Evolutionary conservation across 2,888 invertebrate species (phyloP).

Genomic region (Axea sp.): DNA sequence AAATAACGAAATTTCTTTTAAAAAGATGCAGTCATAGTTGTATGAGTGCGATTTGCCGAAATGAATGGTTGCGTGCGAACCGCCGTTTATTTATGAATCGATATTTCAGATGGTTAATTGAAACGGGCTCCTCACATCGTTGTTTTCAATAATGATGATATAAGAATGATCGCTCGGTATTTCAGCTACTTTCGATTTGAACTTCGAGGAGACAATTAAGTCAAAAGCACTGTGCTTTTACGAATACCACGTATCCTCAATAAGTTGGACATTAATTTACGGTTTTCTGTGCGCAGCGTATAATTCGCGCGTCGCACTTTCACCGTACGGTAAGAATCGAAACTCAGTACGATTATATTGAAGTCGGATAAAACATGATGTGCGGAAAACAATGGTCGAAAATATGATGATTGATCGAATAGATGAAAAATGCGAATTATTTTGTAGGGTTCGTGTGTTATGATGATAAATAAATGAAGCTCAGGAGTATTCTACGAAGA

Average conservation of each 20-base stretch:
- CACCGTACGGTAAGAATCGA: slow-evolving; percentile 26
- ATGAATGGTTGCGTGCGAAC: background rate
- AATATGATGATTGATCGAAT: slow-evolving; percentile 34
- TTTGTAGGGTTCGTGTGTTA: slow-evolving; percentile 6
- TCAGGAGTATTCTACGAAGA: no score
- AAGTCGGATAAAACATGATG: slow-evolving; percentile 35
- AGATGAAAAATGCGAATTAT: slow-evolving; percentile 35
- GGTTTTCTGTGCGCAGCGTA: slow-evolving; percentile 25
- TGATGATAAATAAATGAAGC: slow-evolving; percentile 21
- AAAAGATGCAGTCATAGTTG: no score
- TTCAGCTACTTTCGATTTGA: slow-evolving; percentile 15
- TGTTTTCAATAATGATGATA: slow-evolving; percentile 27
- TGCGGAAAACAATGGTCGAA: slow-evolving; percentile 45
- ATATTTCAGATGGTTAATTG: slow-evolving; percentile 23
- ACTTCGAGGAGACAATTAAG: slow-evolving; percentile 15
- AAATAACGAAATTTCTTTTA: slow-evolving; percentile 26
- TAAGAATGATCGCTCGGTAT: slow-evolving; percentile 12
- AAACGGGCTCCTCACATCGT: slow-evolving; percentile 21
- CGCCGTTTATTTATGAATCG: slow-evolving; percentile 41
- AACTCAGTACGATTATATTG: slow-evolving; percentile 20
- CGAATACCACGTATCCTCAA: slow-evolving; percentile 8
- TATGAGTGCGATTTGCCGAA: slow-evolving; percentile 9
- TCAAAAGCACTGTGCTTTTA: slow-evolving; percentile 1
- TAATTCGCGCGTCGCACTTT: slow-evolving; percentile 47
- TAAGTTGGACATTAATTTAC: slow-evolving; percentile 47